Base-by-base conservation (phyloP, 2,797 vertebrate genomes). In the Gouania willdenowi region DNA sequence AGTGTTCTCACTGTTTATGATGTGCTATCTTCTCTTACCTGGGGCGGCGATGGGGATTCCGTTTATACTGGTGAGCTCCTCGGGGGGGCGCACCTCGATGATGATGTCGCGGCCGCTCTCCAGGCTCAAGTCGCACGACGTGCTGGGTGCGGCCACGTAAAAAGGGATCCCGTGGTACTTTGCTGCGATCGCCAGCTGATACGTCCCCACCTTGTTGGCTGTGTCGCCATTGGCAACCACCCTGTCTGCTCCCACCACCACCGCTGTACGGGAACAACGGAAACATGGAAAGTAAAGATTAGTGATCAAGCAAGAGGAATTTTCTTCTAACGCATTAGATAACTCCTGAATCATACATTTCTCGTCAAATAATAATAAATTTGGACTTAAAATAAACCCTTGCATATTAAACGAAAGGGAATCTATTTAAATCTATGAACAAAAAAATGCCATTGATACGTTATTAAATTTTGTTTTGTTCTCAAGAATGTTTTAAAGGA, bases 191-290 rank as follows among this genome's bases (percentile, higher is more conserved):
- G 94, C 94, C 80, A 96, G 76, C 82, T 93, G 92, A 81, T 94
- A 97, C 0, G 94, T 97, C 48, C 94, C 94, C 42, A 96, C 89
- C 74, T 97, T 97, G 77, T 97, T 96, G 48, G 94, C 94, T 0
- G 93, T 94, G 73, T 97, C 94, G 0, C 94, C 94, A 0, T 94
- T 96, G 45, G 92, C 94, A 1, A 93, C 94, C 27, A 97, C 91
- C 0, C 93, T 72, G 83, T 97, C 94, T 0, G 94, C 94, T 8
- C 94, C 94, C 5, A 97, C 94, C 1, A 96, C 82, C 8, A 97
- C 91, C 2, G 94, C 94, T 97, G 56, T 9, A 26, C n/a, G 17
- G 46, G 20, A 2, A 3, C 1, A 1, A 6, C 0, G 12, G 4
- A 10, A 21, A 37, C 38, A 24, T 13, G 13, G 3, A 13, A 14